phyloP scores from a whole-genome alignment of 2,888 invertebrate species.

The Podotricha telesiphe region DNA sequence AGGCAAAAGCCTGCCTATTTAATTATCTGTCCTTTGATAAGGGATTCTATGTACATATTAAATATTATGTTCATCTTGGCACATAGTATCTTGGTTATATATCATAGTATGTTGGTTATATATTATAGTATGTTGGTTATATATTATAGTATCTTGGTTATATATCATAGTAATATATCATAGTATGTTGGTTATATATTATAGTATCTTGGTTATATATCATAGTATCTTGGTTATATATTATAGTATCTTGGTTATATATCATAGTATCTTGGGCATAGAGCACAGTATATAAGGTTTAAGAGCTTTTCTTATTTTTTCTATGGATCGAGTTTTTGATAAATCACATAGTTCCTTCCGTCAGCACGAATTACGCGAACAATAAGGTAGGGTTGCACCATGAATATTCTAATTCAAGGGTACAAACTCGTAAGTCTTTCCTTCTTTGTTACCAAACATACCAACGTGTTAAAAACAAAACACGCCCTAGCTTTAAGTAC shows the following conservation, averaged over 20 bases:
- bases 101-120: too few relatives aligned
- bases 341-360: slow-evolving; percentile 8
- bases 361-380: slow-evolving; percentile 32
- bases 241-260: too few relatives aligned
- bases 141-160: too few relatives aligned
- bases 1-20: too few relatives aligned
- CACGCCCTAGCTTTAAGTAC: too few relatives aligned
- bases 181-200: too few relatives aligned
- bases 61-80: neutral
- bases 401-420: slow-evolving; percentile 29
- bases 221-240: too few relatives aligned
- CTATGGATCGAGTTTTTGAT: neutral
- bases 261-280: too few relatives aligned
- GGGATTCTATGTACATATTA: neutral
- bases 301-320: neutral
- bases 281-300: neutral
- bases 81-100: too few relatives aligned
- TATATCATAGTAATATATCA: too few relatives aligned
- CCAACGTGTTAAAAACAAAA: slow-evolving; percentile 56
- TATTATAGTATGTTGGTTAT: too few relatives aligned
- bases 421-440: slow-evolving; percentile 28
- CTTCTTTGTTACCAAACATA: slow-evolving; percentile 32
- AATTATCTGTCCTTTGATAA: neutral
- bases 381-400: slow-evolving; percentile 18
- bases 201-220: too few relatives aligned